Conservation (phyloP, 2,888 invertebrate genomes). For the Trachelus tabidus region DNA sequence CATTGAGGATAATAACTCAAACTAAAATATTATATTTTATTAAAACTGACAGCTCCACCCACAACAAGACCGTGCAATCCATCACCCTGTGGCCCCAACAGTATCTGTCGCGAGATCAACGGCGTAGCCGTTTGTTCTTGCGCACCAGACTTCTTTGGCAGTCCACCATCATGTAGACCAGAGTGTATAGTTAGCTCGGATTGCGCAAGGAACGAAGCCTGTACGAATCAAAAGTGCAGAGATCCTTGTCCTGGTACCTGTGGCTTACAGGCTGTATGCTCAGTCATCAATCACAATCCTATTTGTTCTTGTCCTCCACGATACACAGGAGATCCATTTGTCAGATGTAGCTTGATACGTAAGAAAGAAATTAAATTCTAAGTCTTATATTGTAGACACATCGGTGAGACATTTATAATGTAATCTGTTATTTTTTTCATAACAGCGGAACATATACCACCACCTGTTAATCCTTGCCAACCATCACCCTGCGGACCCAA, state of each 20-base stretch:
- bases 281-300: conserved; percentile 49
- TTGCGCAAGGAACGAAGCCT: conserved; percentile 54
- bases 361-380: conserved; percentile 53
- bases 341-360: conserved; percentile 70
- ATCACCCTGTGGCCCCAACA: conserved; percentile 82
- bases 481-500: conserved; percentile 78
- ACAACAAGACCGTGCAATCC: conserved; percentile 69
- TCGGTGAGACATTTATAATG: background rate
- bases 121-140: conserved; percentile 57
- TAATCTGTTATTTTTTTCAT: conserved; percentile 33
- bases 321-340: conserved; percentile 54
- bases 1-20: background rate
- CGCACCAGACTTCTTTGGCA: conserved; percentile 51
- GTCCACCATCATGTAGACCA: conserved; percentile 52
- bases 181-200: conserved; percentile 45
- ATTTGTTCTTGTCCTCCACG: conserved; percentile 46
- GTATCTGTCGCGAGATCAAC: conserved; percentile 75
- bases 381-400: conserved; percentile 33
- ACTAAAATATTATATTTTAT: conserved; percentile 64
- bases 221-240: conserved; percentile 57
- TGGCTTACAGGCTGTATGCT: conserved; percentile 57
- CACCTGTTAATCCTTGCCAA: conserved; percentile 72
- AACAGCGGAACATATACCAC: conserved; percentile 45
- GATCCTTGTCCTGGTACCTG: conserved; percentile 60
- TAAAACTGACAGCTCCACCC: conserved; percentile 16